Base-by-base conservation (phyloP, 2,113 vertebrate species). In the Austrofundulus limnaeus region DNA sequence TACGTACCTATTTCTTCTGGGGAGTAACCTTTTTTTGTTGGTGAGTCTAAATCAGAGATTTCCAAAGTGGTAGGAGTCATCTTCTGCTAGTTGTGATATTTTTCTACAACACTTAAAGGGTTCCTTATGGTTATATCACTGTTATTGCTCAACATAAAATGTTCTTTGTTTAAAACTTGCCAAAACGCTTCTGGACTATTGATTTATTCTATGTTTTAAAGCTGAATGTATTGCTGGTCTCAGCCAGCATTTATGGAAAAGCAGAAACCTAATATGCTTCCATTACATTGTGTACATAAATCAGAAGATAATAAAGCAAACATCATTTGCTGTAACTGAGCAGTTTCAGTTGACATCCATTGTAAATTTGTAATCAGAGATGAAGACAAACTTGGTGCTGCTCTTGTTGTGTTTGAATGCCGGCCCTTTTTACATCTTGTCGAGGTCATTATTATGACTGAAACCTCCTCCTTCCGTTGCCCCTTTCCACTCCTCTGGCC, bases 331-430 rank as follows among this genome's bases (percentile, higher is more conserved):
- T 72, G 15, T 59, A 69, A 19, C 23, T 70, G 72, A 64, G 61
- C 50, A 57, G 53, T 77, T 82, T 73, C 61, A 70, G 61, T 31
- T 54, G 62, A 84, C 66, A 56, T 84, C 72, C 52, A 53, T 70
- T 75, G 77, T 69, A n/a, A 82, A 81, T 84, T 89, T 88, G 73
- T 91, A 87, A 91, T 89, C 83, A 75, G 31, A 70, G 80, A 74
- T 76, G 75, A 85, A 88, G 74, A 76, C 77, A 76, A 75, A 67
- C 71, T 61, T 2, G 42, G 61, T 61, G 80, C 80, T 8, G 64
- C 74, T 49, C 45, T 15, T 17, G 81, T 21, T 42, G 46, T 45
- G 62, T 66, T 48, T 59, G 39, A 38, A 14, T 46, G 19, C 39
- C 11, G 41, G 64, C 62, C 68, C 59, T 60, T 75, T 43, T 48